A percentile compares a stretch with the other conserved stretches of the same genome.
These are phyloP conservation scores for Psophia crepitans DNA, from an alignment of 2,113 vertebrate species.

Conservation along the genomic window DNA sequence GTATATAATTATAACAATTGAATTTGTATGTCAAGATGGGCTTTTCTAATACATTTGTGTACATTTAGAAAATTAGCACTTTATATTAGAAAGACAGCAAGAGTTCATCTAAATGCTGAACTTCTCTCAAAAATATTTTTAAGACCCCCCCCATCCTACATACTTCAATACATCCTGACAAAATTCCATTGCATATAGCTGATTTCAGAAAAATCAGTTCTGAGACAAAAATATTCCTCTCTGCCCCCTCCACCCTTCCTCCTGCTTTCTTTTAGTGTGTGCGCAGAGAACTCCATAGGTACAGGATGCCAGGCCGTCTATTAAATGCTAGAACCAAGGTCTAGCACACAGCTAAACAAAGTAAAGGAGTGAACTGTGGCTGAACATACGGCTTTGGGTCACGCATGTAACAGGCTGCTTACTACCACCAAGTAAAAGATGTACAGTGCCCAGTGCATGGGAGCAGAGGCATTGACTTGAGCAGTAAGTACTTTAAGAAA, in stretches of 20 bases:
- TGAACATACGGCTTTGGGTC: accelerated
- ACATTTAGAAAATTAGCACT: background rate
- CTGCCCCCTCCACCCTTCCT: background rate
- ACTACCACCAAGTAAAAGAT: background rate
- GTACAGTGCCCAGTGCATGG: accelerated
- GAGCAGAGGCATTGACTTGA: background rate
- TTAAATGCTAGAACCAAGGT: background rate
- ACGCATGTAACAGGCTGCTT: background rate
- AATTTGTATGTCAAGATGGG: background rate
- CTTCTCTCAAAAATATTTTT: background rate
- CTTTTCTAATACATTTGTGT: background rate
- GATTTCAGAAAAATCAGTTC: background rate
- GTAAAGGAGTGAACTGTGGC: background rate
- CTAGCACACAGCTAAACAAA: background rate
- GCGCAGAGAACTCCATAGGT: background rate
- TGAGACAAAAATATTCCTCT: background rate
- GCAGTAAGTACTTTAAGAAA: background rate
- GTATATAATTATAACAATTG: background rate
- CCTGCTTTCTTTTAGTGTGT: background rate
- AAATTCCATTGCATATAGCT: background rate
- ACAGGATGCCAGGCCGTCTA: background rate
- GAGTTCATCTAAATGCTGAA: background rate
- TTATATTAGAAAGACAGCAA: background rate
- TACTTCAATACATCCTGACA: background rate
- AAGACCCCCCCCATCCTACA: background rate